phyloP scores from a whole-genome alignment of 1,140 invertebrate genomes.

The Pseudomyrmex pallidus region DNA sequence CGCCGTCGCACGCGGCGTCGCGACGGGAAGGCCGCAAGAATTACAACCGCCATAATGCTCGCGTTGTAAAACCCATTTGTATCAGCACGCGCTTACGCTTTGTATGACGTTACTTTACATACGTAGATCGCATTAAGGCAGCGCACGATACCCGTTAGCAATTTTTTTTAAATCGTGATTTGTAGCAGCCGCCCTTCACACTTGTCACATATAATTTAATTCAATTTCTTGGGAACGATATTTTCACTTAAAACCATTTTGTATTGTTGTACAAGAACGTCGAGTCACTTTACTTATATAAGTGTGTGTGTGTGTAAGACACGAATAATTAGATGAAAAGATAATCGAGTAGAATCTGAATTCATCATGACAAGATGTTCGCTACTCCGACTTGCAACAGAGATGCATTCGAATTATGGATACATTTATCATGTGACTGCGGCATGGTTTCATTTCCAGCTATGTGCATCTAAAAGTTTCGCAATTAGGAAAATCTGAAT shows the following conservation, averaged over 20 bases:
- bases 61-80: slow-evolving; percentile 51
- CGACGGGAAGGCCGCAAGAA: slow-evolving; percentile 30
- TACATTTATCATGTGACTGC: slow-evolving; percentile 48
- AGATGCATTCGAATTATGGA: slow-evolving; percentile 47
- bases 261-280: background rate
- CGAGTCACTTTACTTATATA: background rate
- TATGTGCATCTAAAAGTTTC: slow-evolving; percentile 50
- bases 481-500: slow-evolving; percentile 59
- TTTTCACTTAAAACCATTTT: background rate
- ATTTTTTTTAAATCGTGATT: slow-evolving; percentile 22
- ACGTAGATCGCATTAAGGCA: slow-evolving; percentile 27
- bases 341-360: slow-evolving; percentile 13
- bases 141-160: background rate
- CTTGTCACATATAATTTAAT: slow-evolving; percentile 41
- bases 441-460: slow-evolving; percentile 49
- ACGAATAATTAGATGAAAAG: slow-evolving; percentile 20
- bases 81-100: background rate
- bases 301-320: too few relatives aligned
- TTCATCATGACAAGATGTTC: slow-evolving; percentile 34
- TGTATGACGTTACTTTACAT: slow-evolving; percentile 13
- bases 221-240: slow-evolving; percentile 22
- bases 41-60: slow-evolving; percentile 55
- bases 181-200: background rate
- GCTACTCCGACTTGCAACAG: slow-evolving; percentile 25
- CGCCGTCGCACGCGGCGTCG: slow-evolving; percentile 11